A percentile compares a stretch with the other conserved stretches of the same genome.
These are phyloP conservation scores for Ectropis grisescens DNA, from an alignment of 1,140 invertebrate genomes.

Conservation along the genomic window DNA sequence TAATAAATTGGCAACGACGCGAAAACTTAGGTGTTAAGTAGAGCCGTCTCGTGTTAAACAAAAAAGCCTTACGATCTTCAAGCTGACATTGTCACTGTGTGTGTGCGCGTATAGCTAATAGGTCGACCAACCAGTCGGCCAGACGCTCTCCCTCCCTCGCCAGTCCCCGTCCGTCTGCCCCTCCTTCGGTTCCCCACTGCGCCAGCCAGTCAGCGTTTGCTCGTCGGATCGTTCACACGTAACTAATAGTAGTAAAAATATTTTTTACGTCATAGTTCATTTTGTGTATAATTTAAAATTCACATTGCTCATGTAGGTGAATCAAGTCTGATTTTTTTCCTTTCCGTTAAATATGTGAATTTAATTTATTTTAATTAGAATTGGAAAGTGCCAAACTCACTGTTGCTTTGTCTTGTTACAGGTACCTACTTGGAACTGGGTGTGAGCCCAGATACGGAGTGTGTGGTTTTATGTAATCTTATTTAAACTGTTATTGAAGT, in stretches of 20 bases:
- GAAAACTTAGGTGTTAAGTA: no score
- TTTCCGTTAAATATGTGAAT: conserved; percentile 6
- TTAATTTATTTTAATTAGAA: conserved; percentile 14
- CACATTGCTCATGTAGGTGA: conserved; percentile 34
- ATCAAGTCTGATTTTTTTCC: conserved; percentile 17
- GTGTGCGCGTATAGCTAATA: conserved; percentile 56
- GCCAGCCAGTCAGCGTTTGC: conserved; percentile 55
- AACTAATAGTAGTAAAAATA: no score
- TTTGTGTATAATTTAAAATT: conserved; percentile 35
- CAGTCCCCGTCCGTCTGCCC: no score
- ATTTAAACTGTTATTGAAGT: conserved; percentile 42
- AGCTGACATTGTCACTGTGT: conserved; percentile 28
- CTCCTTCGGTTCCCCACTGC: conserved; percentile 32
- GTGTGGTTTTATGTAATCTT: conserved; percentile 62
- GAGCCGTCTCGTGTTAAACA: conserved; percentile 9
- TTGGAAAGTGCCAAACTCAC: conserved; percentile 34
- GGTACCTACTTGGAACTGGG: conserved; percentile 61
- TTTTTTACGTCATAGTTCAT: conserved; percentile 58
- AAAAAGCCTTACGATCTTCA: conserved; percentile 47
- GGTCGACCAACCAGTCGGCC: conserved; percentile 65
- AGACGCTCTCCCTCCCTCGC: conserved; percentile 60
- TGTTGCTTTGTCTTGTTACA: conserved; percentile 65
- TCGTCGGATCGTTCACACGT: conserved; percentile 25
- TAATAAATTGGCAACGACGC: no score
- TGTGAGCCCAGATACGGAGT: conserved; percentile 63